Evolutionary conservation across 1,140 invertebrate genomes (phyloP).

Genomic region (Branchinecta lindahli): DNA sequence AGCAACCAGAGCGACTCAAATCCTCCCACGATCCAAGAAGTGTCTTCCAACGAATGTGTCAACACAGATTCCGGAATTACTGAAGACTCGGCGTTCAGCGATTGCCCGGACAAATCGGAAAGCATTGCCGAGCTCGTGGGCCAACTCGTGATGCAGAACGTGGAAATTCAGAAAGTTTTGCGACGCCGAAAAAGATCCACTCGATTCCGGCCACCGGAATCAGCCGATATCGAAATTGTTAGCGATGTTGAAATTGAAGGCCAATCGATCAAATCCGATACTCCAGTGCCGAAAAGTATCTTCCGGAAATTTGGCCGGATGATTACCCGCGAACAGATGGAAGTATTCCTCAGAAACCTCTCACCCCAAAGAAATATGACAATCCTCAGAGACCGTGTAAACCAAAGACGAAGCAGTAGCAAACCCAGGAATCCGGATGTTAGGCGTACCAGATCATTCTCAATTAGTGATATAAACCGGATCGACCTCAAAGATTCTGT

Average conservation of each 20-base stretch:
- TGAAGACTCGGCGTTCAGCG: conserved; percentile 2
- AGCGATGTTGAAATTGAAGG: background rate
- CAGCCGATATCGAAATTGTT: background rate
- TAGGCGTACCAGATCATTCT: background rate
- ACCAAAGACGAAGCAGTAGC: background rate
- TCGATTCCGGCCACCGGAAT: conserved; percentile 7
- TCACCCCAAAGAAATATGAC: background rate
- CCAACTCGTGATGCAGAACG: conserved; percentile 62
- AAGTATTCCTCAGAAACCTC: background rate
- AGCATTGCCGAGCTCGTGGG: conserved; percentile 63
- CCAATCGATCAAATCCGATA: background rate
- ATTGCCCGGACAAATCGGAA: conserved; percentile 27
- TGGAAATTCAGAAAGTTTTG: conserved; percentile 60
- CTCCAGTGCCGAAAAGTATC: background rate
- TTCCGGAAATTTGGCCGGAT: background rate
- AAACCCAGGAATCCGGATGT: background rate
- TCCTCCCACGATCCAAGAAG: background rate
- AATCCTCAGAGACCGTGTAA: background rate
- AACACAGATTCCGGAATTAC: background rate
- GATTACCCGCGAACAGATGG: background rate
- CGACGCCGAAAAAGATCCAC: conserved; percentile 36
- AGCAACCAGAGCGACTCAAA: background rate
- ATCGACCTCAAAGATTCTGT: background rate
- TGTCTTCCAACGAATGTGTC: background rate
- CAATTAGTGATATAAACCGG: conserved; percentile 6